Evolutionary conservation across 64 coral and sea anemone species (phyloP).

Genomic region (Pachyseris speciosa): DNA sequence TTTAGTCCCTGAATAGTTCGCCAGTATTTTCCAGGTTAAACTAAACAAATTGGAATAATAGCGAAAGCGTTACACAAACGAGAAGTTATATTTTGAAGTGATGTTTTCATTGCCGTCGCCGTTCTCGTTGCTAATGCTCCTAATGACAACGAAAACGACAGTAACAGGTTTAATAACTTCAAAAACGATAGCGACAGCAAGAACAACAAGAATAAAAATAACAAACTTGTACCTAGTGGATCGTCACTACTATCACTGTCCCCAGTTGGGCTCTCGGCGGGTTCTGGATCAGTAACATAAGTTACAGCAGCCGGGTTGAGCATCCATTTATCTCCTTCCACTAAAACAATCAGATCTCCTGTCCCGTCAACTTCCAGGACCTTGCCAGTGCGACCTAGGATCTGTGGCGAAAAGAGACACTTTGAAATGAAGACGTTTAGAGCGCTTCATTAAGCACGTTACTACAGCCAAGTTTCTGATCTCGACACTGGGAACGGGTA

Average conservation of each 20-base stretch:
- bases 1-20: no score
- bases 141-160: no score
- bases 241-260: not conserved
- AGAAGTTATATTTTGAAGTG: no score
- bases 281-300: constrained; percentile 31
- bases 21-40: no score
- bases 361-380: constrained; percentile 10
- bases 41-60: no score
- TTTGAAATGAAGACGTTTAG: not conserved
- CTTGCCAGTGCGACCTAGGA: constrained; percentile 56
- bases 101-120: no score
- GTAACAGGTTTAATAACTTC: no score
- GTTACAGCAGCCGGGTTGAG: constrained; percentile 46
- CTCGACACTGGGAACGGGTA: no score
- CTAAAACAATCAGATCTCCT: constrained; percentile 13
- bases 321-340: constrained; percentile 38
- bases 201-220: not conserved
- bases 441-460: not conserved
- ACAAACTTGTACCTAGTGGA: not conserved
- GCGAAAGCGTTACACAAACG: no score
- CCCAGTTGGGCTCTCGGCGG: not conserved
- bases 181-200: not conserved
- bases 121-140: no score
- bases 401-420: not conserved
- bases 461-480: not conserved